These are phyloP conservation scores for Drosophila sturtevanti DNA, from an alignment of 1,140 invertebrate genomes.

Conservation along the genomic window DNA sequence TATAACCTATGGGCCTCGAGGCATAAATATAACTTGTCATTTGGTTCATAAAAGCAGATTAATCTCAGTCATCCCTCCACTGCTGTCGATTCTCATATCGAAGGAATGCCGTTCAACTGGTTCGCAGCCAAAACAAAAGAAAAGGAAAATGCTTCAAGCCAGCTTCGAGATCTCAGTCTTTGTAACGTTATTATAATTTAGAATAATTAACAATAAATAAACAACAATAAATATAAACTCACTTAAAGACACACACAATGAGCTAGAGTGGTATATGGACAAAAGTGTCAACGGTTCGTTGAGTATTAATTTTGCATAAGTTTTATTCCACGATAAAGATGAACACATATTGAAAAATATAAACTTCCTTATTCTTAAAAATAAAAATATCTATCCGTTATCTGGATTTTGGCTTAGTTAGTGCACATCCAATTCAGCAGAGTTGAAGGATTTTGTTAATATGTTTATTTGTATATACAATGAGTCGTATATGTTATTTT, in stretches of 20 bases:
- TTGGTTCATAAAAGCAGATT: slow-evolving; percentile 79
- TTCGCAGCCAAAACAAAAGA: slow-evolving; percentile 23
- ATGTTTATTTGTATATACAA: no score
- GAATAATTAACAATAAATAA: slow-evolving; percentile 72
- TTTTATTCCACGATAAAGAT: no score
- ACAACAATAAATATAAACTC: slow-evolving; percentile 59
- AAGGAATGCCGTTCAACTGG: slow-evolving; percentile 23
- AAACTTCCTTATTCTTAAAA: no score
- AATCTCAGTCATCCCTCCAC: slow-evolving; percentile 70
- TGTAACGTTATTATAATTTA: slow-evolving; percentile 53
- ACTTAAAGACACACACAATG: slow-evolving; percentile 9
- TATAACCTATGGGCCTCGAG: slow-evolving; percentile 3
- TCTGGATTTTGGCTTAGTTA: no score
- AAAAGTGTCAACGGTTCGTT: slow-evolving; percentile 77
- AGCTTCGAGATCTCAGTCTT: slow-evolving; percentile 37
- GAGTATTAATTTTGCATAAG: slow-evolving; percentile 56
- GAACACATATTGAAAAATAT: no score
- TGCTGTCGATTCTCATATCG: slow-evolving; percentile 6
- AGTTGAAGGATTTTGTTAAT: no score
- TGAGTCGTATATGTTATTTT: no score
- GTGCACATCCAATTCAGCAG: no score
- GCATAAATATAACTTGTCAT: slow-evolving; percentile 73
- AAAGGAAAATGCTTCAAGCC: slow-evolving; percentile 67
- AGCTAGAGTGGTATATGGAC: slow-evolving; percentile 48
- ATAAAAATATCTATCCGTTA: no score